These are phyloP conservation scores for Stenodera caucasica DNA, from an alignment of 2,888 invertebrate species.

Conservation along the genomic window DNA sequence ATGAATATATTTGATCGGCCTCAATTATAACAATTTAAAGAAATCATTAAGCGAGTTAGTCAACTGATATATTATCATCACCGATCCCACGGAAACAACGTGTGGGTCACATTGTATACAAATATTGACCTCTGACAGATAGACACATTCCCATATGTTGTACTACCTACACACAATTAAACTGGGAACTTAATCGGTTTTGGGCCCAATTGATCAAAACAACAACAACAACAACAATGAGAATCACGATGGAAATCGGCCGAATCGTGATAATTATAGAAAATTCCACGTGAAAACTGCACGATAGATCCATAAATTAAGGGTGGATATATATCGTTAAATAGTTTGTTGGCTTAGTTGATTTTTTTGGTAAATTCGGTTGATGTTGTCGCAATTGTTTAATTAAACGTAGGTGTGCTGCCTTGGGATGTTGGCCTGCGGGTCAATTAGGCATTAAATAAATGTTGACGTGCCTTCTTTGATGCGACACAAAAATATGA, in stretches of 20 bases:
- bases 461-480: constrained; percentile 50
- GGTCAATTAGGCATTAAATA: constrained; percentile 55
- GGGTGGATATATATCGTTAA: not conserved
- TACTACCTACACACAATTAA: constrained; percentile 48
- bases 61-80: constrained; percentile 17
- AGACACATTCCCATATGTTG: constrained; percentile 42
- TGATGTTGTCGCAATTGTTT: constrained; percentile 17
- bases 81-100: constrained; percentile 33
- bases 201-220: constrained; percentile 19
- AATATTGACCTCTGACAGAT: constrained; percentile 52
- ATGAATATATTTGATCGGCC: not conserved
- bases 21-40: constrained; percentile 24
- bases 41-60: constrained; percentile 27
- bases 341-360: not conserved
- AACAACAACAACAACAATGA: not conserved
- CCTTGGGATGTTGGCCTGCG: constrained; percentile 55
- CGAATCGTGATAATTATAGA: too few relatives aligned
- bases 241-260: not conserved
- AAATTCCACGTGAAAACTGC: too few relatives aligned
- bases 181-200: constrained; percentile 29
- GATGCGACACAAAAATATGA: constrained; percentile 34
- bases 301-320: not conserved
- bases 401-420: constrained; percentile 50
- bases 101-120: constrained; percentile 48
- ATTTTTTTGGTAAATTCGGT: not conserved